phyloP scores from a whole-genome alignment of 2,888 invertebrate genomes.

The Drosophila merina region DNA sequence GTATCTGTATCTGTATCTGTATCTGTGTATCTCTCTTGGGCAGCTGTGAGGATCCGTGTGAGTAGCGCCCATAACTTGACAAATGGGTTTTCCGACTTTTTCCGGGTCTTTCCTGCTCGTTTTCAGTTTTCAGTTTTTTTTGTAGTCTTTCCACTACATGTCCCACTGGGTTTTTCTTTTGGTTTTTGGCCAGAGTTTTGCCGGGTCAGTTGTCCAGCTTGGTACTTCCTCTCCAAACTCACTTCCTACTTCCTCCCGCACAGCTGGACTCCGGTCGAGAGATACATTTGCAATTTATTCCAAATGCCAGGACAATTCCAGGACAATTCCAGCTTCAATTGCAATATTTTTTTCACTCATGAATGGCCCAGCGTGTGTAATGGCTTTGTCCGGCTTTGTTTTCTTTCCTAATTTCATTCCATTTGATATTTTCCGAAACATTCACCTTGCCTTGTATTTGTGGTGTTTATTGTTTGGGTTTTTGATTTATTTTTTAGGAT shows the following conservation, averaged over 20 bases:
- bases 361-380: slow-evolving; percentile 65
- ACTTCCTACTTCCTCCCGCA: slow-evolving; percentile 75
- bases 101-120: slow-evolving; percentile 12
- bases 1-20: neutral
- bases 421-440: slow-evolving; percentile 19
- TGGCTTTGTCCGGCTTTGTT: slow-evolving; percentile 57
- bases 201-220: neutral
- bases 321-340: slow-evolving; percentile 51
- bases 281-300: slow-evolving; percentile 77
- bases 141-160: slow-evolving; percentile 42
- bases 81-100: slow-evolving; percentile 64
- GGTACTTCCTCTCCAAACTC: slow-evolving; percentile 42
- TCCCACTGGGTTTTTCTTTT: slow-evolving; percentile 42
- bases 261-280: slow-evolving; percentile 55
- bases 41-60: slow-evolving; percentile 53
- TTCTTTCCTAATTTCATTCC: slow-evolving; percentile 30
- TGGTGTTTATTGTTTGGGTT: slow-evolving; percentile 16
- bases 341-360: slow-evolving; percentile 48
- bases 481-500: neutral
- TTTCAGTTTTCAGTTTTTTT: slow-evolving; percentile 21
- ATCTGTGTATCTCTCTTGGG: slow-evolving; percentile 24
- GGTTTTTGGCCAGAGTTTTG: slow-evolving; percentile 25
- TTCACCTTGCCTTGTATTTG: slow-evolving; percentile 34
- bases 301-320: slow-evolving; percentile 66
- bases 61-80: slow-evolving; percentile 64